Evolutionary conservation across 64 coral and sea anemone species (phyloP), one percentile per base, ranked within the genome.

Genomic region (Exaiptasia diaphana): DNA sequence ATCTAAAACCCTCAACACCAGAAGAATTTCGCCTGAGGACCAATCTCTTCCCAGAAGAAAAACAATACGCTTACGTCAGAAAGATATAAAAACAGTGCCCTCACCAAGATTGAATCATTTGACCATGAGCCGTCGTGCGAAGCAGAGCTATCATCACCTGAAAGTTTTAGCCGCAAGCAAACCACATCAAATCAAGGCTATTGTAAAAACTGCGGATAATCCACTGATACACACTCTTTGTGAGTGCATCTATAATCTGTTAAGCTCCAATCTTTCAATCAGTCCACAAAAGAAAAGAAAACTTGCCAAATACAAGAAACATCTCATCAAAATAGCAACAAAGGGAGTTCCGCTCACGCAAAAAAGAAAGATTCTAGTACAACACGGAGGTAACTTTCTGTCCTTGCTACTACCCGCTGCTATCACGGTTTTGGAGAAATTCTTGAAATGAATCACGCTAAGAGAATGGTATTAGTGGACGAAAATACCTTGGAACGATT

Each of bases 401-500:
- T 48, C 44, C 44, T 21, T 75, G 5, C 50, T 75, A 48, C 71
- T 64, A 5, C 57, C 78, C 20, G 59, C 78, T 15, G 58, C 58
- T 24, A 25, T 82, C 5, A 42, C 78, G 1, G 78, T 56, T 14
- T 82, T 82, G 78, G 78, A 82, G 68, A 65, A 56, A 33, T 63
- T 82, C 15, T 57, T 82, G 53, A 82, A 22, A 82, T 82, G 79
- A 55, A 82, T 55, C 79, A 82, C 13, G 58, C 79, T 24, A 39
- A 62, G 27, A 82, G 68, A 48, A 84, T 73, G 67, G 48, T 73
- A 36, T 71, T 84, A 26, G 49, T 84, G 54, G 48, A 46, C 1
- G 67, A 84, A 60, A 46, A 84, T 33, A 84, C 81, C 34, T 84
- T 84, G 67, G 62, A 82, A 31, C 30, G 78, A 68, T 57, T 82